Conservation (phyloP, 1,140 invertebrate genomes). For the Drosophila suzukii region DNA sequence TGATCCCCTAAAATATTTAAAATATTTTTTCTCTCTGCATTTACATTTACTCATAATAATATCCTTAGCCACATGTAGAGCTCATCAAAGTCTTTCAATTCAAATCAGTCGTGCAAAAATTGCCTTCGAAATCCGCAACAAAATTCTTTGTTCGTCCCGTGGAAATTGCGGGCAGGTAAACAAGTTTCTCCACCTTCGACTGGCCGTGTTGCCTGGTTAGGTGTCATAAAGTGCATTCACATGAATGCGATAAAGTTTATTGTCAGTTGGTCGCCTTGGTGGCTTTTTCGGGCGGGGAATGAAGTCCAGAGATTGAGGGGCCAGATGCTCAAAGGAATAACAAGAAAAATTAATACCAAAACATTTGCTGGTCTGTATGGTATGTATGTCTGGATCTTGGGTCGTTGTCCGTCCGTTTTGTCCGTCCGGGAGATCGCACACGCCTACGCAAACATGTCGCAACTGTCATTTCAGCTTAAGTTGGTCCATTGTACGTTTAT, state of each 20-base stretch:
- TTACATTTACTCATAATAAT: neutral
- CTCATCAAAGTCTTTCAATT: conserved; percentile 52
- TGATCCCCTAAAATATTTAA: too few relatives aligned
- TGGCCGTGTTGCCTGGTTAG: conserved; percentile 54
- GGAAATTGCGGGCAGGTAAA: conserved; percentile 57
- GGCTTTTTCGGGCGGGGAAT: neutral
- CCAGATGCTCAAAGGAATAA: conserved; percentile 51
- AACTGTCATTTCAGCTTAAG: conserved; percentile 84
- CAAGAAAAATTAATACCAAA: conserved; percentile 80
- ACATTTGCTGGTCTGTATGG: conserved; percentile 57
- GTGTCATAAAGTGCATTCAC: conserved; percentile 83
- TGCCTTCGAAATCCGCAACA: conserved; percentile 20
- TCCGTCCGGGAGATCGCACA: conserved; percentile 71
- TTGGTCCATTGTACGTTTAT: conserved; percentile 83
- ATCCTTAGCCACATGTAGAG: conserved; percentile 19
- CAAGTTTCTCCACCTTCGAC: conserved; percentile 44
- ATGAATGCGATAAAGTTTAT: conserved; percentile 83
- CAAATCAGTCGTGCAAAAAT: conserved; percentile 62
- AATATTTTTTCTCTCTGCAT: conserved; percentile 9
- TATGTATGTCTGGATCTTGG: conserved; percentile 34
- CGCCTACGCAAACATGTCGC: conserved; percentile 84
- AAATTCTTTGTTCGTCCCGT: conserved; percentile 45
- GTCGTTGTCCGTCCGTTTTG: conserved; percentile 31
- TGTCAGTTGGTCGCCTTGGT: conserved; percentile 56
- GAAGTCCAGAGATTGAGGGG: conserved; percentile 14